phyloP scores from a whole-genome alignment of 1,140 invertebrate species.

The Plodia interpunctella region DNA sequence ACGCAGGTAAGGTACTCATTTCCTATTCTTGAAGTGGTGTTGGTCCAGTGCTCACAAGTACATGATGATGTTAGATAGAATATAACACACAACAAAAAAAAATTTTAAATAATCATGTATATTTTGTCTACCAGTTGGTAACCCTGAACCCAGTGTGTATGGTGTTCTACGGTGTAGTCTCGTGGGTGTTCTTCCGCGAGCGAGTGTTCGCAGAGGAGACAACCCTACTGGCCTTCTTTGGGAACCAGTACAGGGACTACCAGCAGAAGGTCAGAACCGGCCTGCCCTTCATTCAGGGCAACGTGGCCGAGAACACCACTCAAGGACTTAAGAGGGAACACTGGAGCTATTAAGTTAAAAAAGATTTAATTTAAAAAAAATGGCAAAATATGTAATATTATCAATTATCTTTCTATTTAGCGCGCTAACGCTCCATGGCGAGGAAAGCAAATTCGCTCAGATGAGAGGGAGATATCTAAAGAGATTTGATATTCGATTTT shows the following conservation, averaged over 20 bases:
- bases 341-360: conserved; percentile 34
- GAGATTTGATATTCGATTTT: no score
- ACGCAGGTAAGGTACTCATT: conserved; percentile 86
- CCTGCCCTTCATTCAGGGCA: conserved; percentile 94
- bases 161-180: conserved; percentile 86
- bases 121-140: conserved; percentile 80
- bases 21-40: no score
- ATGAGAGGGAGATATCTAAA: no score
- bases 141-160: conserved; percentile 95
- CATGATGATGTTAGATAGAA: no score
- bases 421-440: no score
- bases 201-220: conserved; percentile 94
- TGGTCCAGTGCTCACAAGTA: no score
- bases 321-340: conserved; percentile 29
- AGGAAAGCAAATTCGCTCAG: no score
- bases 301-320: conserved; percentile 48
- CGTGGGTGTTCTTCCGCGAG: conserved; percentile 95
- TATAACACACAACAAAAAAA: no score
- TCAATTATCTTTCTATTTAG: no score
- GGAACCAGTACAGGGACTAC: conserved; percentile 92
- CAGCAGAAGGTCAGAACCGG: conserved; percentile 92
- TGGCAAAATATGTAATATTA: no score
- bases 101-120: no score
- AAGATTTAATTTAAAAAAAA: no score
- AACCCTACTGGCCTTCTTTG: conserved; percentile 96